These are phyloP conservation scores for Gallinago solitaria DNA, from an alignment of 2,797 vertebrate genomes.

Conservation along the genomic window DNA sequence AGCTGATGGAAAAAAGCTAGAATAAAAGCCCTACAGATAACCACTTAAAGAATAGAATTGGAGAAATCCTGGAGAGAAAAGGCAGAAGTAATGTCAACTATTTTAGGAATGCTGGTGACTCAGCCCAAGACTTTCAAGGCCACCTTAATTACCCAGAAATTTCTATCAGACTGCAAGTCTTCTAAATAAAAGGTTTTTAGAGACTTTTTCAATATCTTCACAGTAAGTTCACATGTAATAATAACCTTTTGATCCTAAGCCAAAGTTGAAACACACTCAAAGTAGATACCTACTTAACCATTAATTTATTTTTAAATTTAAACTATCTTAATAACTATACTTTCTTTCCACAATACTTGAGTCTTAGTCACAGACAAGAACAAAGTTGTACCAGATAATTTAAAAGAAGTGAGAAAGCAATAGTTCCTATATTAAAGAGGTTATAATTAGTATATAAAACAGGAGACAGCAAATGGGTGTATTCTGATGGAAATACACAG, in stretches of 20 bases:
- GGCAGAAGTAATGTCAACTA: not conserved
- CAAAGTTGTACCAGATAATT: not conserved
- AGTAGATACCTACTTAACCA: not conserved
- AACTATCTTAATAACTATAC: constrained; percentile 15
- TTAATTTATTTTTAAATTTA: constrained; percentile 28
- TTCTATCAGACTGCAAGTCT: constrained; percentile 6
- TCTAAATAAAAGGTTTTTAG: not conserved
- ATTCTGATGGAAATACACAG: not conserved
- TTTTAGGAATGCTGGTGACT: constrained; percentile 1
- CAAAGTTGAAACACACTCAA: constrained; percentile 5
- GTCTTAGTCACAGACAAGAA: not conserved
- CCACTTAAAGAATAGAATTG: not conserved
- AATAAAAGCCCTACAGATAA: not conserved
- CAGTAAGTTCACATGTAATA: not conserved
- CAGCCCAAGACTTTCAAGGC: not conserved
- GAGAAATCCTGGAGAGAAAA: constrained; percentile 17
- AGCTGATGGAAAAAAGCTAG: not conserved
- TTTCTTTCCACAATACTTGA: constrained; percentile 6
- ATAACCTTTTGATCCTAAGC: constrained; percentile 2
- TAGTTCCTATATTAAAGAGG: not conserved
- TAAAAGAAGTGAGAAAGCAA: not conserved
- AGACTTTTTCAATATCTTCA: not conserved
- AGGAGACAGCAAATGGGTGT: not conserved
- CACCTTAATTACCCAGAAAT: constrained; percentile 3
- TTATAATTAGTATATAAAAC: not conserved